These are phyloP conservation scores for Psittacula echo DNA, from an alignment of 2,797 vertebrate genomes.

Conservation along the genomic window DNA sequence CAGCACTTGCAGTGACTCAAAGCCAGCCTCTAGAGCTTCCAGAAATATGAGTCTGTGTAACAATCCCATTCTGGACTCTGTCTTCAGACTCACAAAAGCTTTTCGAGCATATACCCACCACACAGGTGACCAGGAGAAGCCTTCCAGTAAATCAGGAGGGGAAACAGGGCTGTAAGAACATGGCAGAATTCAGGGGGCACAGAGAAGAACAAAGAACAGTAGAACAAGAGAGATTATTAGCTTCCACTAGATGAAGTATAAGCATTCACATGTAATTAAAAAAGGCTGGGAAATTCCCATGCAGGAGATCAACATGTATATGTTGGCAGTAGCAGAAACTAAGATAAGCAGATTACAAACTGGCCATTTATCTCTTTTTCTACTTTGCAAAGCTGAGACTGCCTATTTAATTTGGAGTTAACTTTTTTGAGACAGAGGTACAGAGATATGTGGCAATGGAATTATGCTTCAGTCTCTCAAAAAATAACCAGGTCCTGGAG, in stretches of 20 bases:
- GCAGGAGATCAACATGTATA: neutral
- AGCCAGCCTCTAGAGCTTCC: neutral
- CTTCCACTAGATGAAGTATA: neutral
- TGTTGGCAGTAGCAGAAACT: neutral
- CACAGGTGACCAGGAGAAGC: accelerated
- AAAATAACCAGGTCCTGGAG: neutral
- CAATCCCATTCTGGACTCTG: neutral
- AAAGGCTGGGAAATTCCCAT: neutral
- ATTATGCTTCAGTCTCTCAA: neutral
- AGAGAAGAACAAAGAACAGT: neutral
- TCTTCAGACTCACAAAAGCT: neutral
- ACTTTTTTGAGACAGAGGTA: neutral
- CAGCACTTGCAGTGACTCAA: neutral
- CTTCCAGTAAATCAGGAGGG: neutral
- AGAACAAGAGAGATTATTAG: neutral
- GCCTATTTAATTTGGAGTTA: neutral
- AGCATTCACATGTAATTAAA: neutral
- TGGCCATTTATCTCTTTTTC: neutral
- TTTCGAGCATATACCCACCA: neutral
- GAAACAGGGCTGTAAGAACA: neutral
- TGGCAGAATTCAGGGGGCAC: neutral
- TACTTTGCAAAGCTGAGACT: neutral
- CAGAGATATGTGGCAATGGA: neutral
- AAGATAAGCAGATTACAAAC: neutral
- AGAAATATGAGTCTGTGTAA: neutral